Base-by-base conservation (phyloP, 1,140 invertebrate species). In the Heliconius melpomene region DNA sequence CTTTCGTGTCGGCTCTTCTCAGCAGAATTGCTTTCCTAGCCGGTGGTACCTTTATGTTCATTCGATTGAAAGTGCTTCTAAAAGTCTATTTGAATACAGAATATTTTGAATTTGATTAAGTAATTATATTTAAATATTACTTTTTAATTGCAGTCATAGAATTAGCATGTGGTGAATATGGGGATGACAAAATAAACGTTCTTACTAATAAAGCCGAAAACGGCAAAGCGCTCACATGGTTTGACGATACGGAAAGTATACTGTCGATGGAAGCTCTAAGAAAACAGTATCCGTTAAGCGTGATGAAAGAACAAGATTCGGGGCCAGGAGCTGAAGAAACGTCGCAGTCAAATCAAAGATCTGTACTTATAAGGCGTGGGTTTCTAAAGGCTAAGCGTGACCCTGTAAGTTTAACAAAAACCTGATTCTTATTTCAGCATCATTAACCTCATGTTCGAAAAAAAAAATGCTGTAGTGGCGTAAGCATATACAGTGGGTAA, bases 151-250 rank as follows among this genome's bases (percentile, higher is more conserved):
- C 87, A 97, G 97, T 97, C 18, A 98, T 98, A 87, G 98, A 99
- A 94, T 94, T 99, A 83, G 97, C 98, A 0, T 97, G 97, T 81
- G 98, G 97, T 1, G 98, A 99, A 91, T 97, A 98, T 85, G 98
- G 98, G 0, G 96, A 97, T 26, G 97, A 96, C 86, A 98, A 96
- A 94, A 96, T 98, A 5, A 91, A 96, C 32, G 91, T 95, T 32
- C 95, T 99, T 77, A 96, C 97, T 7, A 92, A 95, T 3, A 97
- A 96, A 77, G 96, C 97, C 0, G 95, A 97, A 81, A 98, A 98
- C 87, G 98, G 98, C 6, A 95, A 94, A 86, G 95, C 93, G 79
- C 83, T 96, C 2, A 93, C 95, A 16, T 98, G 97, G 96, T 97
- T 97, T 78, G 94, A 96, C 7, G 95, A 97, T 84, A 88, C 95